phyloP scores from a whole-genome alignment of 1,140 invertebrate genomes.

The Drosophila guanche region DNA sequence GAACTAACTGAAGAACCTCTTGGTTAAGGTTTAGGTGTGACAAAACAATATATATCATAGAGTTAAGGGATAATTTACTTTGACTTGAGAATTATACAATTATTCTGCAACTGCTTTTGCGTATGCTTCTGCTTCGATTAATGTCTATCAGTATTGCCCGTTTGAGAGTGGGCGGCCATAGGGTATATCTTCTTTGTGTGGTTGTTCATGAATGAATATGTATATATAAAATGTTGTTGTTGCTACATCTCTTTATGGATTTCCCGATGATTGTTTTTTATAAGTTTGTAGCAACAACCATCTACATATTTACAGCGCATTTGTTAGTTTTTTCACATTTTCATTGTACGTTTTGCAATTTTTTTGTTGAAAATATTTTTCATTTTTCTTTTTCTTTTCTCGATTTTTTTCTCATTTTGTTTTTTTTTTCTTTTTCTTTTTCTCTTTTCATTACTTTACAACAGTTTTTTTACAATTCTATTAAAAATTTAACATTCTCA shows the following conservation, averaged over 20 bases:
- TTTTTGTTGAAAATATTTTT: conserved; percentile 69
- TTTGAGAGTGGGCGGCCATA: conserved; percentile 14
- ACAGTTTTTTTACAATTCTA: conserved; percentile 64
- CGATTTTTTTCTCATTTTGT: conserved; percentile 40
- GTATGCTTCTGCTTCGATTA: conserved; percentile 3
- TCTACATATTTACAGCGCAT: conserved; percentile 76
- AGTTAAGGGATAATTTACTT: conserved; percentile 21
- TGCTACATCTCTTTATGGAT: conserved; percentile 11
- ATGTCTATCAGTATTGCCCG: conserved; percentile 19
- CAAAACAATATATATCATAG: conserved; percentile 27
- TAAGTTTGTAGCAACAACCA: conserved; percentile 61
- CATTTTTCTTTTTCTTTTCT: conserved; percentile 58
- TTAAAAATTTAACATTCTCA: conserved; percentile 75
- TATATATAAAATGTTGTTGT: conserved; percentile 35
- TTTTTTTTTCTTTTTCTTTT: conserved; percentile 8
- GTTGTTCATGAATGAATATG: conserved; percentile 9
- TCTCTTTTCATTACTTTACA: conserved; percentile 48
- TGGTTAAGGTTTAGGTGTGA: conserved; percentile 26
- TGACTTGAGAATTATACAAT: conserved; percentile 10
- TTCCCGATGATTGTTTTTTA: conserved; percentile 14
- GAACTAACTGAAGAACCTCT: conserved; percentile 39
- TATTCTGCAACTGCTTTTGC: conserved; percentile 1
- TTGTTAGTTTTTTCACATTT: conserved; percentile 69
- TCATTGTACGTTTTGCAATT: conserved; percentile 60
- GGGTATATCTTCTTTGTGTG: conserved; percentile 5